Evolutionary conservation across 2,113 vertebrate species (phyloP), one percentile per base, ranked within the genome.

Genomic region (Sinosuthora webbiana): DNA sequence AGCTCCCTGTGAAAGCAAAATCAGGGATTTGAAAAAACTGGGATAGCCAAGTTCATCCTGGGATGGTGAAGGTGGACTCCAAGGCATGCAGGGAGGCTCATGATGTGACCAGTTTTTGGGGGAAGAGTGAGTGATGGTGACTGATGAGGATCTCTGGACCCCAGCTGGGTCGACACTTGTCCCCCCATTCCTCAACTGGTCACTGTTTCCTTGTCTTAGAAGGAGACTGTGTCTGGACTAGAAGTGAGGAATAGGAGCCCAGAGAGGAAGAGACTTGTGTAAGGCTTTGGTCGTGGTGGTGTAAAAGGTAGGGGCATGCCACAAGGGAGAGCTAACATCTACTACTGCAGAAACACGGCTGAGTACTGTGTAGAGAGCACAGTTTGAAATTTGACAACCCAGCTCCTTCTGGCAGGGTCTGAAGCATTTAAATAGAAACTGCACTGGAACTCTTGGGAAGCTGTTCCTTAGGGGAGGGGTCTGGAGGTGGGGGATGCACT

Each of bases 151-250:
- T 71, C 63, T 88, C 22, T 31, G 15, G 39, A 64, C 17, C 14
- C 7, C 23, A 18, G 5, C 24, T 60, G 42, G 12, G 25, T 25
- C 8, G 5, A 13, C 0, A 0, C 28, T 69, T 80, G 15, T 84
- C 11, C 30, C 8, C 10, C 1, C 1, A 0, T 75, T 75, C 21
- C 42, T 55, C 13, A 19, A 35, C 31, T 17, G 62, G 13, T 67
- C 37, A 24, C 37, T 77, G 1, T 24, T 83, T 71, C 44, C 24
- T 47, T 60, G 27, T 55, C 15, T 59, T 35, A 28, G 71, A 85
- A 82, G 31, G 35, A 21, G 16, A 9, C 24, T 69, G 6, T 83
- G n/a, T 49, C 83, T 83, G 53, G 31, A 27, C 28, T 62, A n/a
- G n/a, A 52, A 86, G 47, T 37, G 20, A 80, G 41, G 24, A 83